Base-by-base conservation (phyloP, 2,888 invertebrate genomes). In the Xanthia togata region DNA sequence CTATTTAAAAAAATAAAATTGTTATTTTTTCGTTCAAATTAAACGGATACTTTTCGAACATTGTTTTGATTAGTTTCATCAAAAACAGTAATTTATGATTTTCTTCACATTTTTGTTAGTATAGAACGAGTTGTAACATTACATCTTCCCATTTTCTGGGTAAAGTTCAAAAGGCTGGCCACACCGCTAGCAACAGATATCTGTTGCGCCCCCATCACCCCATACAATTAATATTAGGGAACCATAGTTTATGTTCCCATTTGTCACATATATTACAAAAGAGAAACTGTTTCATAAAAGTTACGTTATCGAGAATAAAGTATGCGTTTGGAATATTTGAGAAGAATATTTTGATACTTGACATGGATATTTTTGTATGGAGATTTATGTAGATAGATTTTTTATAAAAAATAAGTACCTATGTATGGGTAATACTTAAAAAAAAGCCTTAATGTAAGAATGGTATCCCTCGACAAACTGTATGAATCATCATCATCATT, bases 121-220 rank as follows among this genome's bases (percentile, higher is more conserved):
- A 17, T 14, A n/a, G 9, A 41, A 38, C 23, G 9, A 31, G 41
- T 35, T 53, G 8, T 31, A 79, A 53, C 23, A 17, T 4, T 23
- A 14, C 64, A 75, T 74, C 11, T 69, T 69, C 89, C 81, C 38
- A 59, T 53, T 63, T 67, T 38, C 50, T 3, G 71, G 88, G 84
- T 73, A 76, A 59, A 60, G 0, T 63, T 23, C 31, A 14, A 4
- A 57, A 41, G 57, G 26, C n/a, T 84, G 73, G 78, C 73, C 78
- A 87, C 87, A 81, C 88, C 47, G 47, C 31, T 79, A 84, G 95
- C 95, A 95, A 95, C 95, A 95, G 95, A 91, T 94, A 94, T 91
- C 95, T 95, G 95, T 95, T 95, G 95, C 95, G 93, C 92, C 84
- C 72, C 81, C 82, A 88, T 83, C 78, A 81, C 71, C 78, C 82